Conservation (phyloP, 2,888 invertebrate genomes). For the Pilophorus perplexus region DNA sequence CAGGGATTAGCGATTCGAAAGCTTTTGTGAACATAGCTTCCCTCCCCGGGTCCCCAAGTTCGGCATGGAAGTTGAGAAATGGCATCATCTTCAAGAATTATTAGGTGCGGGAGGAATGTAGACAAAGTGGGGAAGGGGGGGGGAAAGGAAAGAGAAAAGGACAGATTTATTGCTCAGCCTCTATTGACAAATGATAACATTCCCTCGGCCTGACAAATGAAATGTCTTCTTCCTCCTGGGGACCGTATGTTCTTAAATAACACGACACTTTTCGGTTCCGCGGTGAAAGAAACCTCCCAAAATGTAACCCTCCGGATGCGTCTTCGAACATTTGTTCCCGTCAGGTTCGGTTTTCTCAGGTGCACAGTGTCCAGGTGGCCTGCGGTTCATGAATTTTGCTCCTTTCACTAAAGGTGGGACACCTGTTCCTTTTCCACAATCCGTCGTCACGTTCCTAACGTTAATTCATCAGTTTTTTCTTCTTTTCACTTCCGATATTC, state of each 20-base stretch:
- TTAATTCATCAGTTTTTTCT: conserved; percentile 26
- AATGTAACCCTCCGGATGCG: too few species aligned
- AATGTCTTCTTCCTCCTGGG: conserved; percentile 26
- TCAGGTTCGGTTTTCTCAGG: conserved; percentile 13
- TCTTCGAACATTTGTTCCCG: conserved; percentile 10
- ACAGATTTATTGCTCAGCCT: conserved; percentile 34
- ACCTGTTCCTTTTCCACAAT: conserved; percentile 33
- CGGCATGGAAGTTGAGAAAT: conserved; percentile 35
- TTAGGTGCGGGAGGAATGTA: conserved; percentile 31
- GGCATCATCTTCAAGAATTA: conserved; percentile 37
- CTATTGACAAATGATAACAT: conserved; percentile 41
- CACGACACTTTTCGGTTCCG: conserved; percentile 31
- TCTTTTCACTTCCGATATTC: conserved; percentile 1
- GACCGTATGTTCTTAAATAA: conserved; percentile 35
- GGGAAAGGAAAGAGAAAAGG: conserved; percentile 14
- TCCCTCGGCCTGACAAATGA: conserved; percentile 35
- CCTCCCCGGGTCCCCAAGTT: background rate
- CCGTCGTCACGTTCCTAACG: conserved; percentile 7
- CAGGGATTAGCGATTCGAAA: conserved; percentile 25
- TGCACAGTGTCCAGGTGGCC: conserved; percentile 17
- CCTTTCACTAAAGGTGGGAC: conserved; percentile 10
- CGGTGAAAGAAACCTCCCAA: conserved; percentile 4
- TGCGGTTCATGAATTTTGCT: conserved; percentile 14
- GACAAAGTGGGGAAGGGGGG: background rate
- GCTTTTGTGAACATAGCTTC: conserved; percentile 20